These are phyloP conservation scores for Heteronetta atricapilla DNA, from an alignment of 2,113 vertebrate species.

Conservation along the genomic window DNA sequence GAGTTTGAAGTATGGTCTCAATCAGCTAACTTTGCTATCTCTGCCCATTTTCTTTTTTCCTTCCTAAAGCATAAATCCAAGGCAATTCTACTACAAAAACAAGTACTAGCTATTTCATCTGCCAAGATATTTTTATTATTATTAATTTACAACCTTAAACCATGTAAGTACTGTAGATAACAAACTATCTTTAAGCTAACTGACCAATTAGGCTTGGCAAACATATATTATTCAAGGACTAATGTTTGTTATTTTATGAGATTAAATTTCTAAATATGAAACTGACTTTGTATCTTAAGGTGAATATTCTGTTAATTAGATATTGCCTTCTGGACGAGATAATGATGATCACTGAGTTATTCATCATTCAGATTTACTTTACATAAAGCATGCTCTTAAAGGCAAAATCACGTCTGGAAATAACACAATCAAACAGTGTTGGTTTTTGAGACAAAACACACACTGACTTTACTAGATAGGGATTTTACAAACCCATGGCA, in stretches of 20 bases:
- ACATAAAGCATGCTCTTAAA: not conserved
- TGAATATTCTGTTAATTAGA: not conserved
- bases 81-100: not conserved
- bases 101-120: not conserved
- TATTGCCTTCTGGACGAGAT: not conserved
- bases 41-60: not conserved
- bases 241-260: not conserved
- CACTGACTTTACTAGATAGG: not conserved
- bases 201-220: not conserved
- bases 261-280: not conserved
- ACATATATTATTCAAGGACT: not conserved
- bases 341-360: not conserved
- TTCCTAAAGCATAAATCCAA: not conserved
- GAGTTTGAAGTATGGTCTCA: not conserved
- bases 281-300: not conserved
- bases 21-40: not conserved
- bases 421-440: not conserved
- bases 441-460: not conserved
- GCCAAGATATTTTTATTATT: not conserved
- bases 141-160: not conserved
- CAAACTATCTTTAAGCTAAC: not conserved
- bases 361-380: not conserved
- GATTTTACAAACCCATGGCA: not conserved
- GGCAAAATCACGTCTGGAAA: not conserved
- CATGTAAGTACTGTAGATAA: not conserved